phyloP scores from a whole-genome alignment of 2,797 vertebrate species.

The Sebastes diploproa region DNA sequence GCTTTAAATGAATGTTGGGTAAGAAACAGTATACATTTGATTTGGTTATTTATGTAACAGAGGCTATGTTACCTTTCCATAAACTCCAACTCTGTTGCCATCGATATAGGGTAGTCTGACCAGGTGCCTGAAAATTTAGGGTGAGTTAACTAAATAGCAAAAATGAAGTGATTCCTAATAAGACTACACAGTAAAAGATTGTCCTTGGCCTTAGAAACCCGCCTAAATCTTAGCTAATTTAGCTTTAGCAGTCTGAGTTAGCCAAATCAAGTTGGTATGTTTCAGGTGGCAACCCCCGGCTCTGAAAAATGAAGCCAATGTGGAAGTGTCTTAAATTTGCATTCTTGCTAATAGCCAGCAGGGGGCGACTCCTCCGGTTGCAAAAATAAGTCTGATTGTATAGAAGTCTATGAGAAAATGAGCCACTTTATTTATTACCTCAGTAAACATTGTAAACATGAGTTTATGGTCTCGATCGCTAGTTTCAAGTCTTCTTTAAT shows the following conservation, averaged over 20 bases:
- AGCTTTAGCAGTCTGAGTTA: neutral
- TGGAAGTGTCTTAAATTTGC: too few species aligned
- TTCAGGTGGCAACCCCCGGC: too few species aligned
- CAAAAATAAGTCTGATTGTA: too few species aligned
- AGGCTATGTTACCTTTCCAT: slow-evolving; percentile 71
- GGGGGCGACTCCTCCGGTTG: too few species aligned
- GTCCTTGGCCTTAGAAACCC: neutral
- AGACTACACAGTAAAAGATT: neutral
- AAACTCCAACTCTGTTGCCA: slow-evolving; percentile 72
- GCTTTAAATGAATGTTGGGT: neutral
- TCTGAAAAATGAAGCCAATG: too few species aligned
- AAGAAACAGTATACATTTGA: neutral
- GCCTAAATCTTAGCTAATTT: neutral
- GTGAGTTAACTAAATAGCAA: neutral
- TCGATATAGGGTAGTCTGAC: slow-evolving; percentile 72
- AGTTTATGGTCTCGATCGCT: too few species aligned
- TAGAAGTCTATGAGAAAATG: too few species aligned
- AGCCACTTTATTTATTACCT: too few species aligned
- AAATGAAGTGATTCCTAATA: neutral
- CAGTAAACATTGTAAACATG: too few species aligned
- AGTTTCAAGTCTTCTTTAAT: too few species aligned
- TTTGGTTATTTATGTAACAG: neutral
- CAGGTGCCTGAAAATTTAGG: slow-evolving; percentile 63
- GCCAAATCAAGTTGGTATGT: too few species aligned
- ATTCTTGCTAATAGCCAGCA: too few species aligned